phyloP scores from a whole-genome alignment of 2,888 invertebrate genomes.

The Tanypteryx hageni region DNA sequence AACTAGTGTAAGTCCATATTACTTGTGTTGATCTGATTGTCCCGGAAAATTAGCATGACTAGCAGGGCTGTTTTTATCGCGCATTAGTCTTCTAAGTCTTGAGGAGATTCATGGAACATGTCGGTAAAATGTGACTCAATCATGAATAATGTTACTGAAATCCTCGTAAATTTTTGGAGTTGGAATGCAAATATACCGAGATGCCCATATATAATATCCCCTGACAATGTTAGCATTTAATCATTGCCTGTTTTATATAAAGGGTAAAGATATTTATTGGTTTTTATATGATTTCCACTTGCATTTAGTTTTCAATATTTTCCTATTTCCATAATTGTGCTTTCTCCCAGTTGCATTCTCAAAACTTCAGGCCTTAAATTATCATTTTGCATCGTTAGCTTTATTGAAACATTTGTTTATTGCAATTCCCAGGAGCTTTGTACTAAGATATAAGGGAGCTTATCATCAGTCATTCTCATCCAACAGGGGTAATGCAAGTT shows the following conservation, averaged over 20 bases:
- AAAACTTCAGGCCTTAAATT: background rate
- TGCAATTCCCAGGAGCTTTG: background rate
- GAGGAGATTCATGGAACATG: background rate
- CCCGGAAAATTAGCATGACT: slow-evolving; percentile 13
- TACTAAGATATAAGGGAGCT: background rate
- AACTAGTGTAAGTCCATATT: slow-evolving; percentile 29
- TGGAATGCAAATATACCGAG: slow-evolving; percentile 7
- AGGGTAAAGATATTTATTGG: slow-evolving; percentile 46
- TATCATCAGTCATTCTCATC: background rate
- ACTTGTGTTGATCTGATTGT: slow-evolving; percentile 22
- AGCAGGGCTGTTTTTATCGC: slow-evolving; percentile 1
- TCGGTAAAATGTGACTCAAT: background rate
- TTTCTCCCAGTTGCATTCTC: background rate
- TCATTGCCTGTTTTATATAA: background rate
- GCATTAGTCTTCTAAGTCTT: slow-evolving; percentile 25
- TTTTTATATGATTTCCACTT: slow-evolving; percentile 32
- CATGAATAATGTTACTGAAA: background rate
- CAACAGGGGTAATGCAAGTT: background rate
- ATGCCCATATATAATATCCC: background rate
- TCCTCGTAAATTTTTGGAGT: background rate
- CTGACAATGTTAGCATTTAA: slow-evolving; percentile 41
- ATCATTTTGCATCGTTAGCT: background rate
- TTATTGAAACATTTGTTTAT: background rate
- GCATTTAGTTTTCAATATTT: slow-evolving; percentile 36
- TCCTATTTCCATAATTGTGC: slow-evolving; percentile 17